Evolutionary conservation across 2,888 invertebrate species (phyloP).

Genomic region (Sarcophaga rosellei): DNA sequence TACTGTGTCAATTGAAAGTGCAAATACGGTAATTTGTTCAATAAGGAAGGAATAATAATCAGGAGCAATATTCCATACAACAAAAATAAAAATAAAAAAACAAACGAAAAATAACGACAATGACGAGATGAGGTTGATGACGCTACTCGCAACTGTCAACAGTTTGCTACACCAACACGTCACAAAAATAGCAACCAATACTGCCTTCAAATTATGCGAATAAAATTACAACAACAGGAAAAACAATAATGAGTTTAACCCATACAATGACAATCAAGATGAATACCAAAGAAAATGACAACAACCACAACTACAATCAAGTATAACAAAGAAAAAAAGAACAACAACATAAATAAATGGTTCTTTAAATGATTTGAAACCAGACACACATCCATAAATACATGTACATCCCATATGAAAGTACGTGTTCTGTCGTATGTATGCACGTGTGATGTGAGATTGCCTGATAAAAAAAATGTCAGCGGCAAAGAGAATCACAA

Average conservation of each 20-base stretch:
- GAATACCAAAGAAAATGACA: background rate
- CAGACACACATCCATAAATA: background rate
- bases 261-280: background rate
- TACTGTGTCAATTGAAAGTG: conserved; percentile 59
- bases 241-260: background rate
- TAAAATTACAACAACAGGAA: conserved; percentile 29
- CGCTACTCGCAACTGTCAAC: conserved; percentile 54
- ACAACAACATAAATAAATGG: conserved; percentile 17
- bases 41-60: conserved; percentile 50
- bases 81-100: too few relatives aligned
- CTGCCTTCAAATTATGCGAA: conserved; percentile 18
- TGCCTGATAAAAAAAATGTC: too few relatives aligned
- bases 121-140: conserved; percentile 6
- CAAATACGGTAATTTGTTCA: conserved; percentile 62
- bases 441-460: too few relatives aligned
- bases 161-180: conserved; percentile 32
- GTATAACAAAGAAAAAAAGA: conserved; percentile 21
- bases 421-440: background rate
- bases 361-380: conserved; percentile 34
- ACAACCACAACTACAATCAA: conserved; percentile 5
- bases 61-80: background rate
- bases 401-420: background rate
- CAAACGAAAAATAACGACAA: background rate
- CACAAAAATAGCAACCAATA: conserved; percentile 14
- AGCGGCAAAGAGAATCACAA: too few relatives aligned